phyloP scores from a whole-genome alignment of 2,113 vertebrate species.

The Oxygymnocypris stewartii region DNA sequence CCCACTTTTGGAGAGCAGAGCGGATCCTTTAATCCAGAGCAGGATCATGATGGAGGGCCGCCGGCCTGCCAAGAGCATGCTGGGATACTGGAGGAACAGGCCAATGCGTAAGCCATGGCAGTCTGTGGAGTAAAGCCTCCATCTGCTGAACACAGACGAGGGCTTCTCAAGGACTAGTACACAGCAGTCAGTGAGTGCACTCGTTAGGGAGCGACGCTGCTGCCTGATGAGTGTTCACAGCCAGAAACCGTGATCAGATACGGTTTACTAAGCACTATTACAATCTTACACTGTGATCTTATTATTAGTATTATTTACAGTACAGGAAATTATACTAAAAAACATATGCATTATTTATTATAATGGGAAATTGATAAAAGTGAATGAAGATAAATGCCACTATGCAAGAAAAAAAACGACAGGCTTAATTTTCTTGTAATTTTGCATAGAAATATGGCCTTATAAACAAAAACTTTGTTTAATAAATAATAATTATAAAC shows the following conservation, averaged over 20 bases:
- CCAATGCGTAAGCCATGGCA: slow-evolving; percentile 70
- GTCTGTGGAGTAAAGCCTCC: slow-evolving; percentile 71
- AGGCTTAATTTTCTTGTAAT: no score
- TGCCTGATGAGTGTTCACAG: slow-evolving; percentile 24
- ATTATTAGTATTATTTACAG: no score
- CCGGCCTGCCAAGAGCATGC: slow-evolving; percentile 67
- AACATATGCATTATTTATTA: no score
- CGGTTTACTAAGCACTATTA: neutral
- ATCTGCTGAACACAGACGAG: slow-evolving; percentile 69
- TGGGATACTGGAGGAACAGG: slow-evolving; percentile 64
- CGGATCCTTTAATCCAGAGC: slow-evolving; percentile 64
- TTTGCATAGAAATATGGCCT: no score
- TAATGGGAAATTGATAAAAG: no score
- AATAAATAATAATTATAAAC: no score
- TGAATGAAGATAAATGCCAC: no score
- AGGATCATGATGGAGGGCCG: slow-evolving; percentile 65
- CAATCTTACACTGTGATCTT: no score
- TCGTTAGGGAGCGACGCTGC: neutral
- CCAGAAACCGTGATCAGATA: neutral
- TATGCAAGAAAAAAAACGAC: no score
- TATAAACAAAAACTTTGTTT: no score
- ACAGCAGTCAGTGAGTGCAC: neutral
- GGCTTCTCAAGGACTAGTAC: slow-evolving; percentile 48
- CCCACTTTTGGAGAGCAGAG: slow-evolving; percentile 66
- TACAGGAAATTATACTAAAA: no score